Conservation (phyloP, 1,140 invertebrate species). For the Apis florea region DNA sequence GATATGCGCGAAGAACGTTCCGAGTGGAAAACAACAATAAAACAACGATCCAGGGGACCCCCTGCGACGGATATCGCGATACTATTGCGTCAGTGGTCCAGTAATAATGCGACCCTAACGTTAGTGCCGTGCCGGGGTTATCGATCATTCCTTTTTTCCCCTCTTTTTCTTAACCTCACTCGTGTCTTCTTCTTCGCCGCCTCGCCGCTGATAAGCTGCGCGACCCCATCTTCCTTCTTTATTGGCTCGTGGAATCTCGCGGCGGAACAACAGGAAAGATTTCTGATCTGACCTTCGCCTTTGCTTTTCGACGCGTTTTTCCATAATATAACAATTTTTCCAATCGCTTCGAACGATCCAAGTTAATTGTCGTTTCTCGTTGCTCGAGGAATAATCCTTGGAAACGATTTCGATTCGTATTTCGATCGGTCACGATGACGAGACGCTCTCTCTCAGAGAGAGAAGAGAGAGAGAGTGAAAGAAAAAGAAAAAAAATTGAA, state of each 20-base stretch:
- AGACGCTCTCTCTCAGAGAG: too few species aligned
- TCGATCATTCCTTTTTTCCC: conserved; percentile 32
- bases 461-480: too few species aligned
- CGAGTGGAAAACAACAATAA: conserved; percentile 46
- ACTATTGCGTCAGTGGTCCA: conserved; percentile 56
- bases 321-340: neutral
- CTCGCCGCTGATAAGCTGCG: conserved; percentile 21
- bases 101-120: conserved; percentile 47
- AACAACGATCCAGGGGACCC: conserved; percentile 54
- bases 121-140: conserved; percentile 39
- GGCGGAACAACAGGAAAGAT: conserved; percentile 7
- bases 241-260: neutral
- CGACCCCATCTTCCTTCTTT: conserved; percentile 29
- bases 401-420: too few species aligned
- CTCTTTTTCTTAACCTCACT: conserved; percentile 6
- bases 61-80: conserved; percentile 57
- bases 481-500: neutral
- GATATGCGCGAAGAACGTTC: conserved; percentile 2
- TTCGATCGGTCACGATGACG: too few species aligned
- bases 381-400: neutral
- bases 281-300: conserved; percentile 18
- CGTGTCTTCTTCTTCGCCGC: neutral
- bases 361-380: too few species aligned
- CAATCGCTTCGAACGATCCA: too few species aligned
- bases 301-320: conserved; percentile 29